Conservation (phyloP, 2,888 invertebrate genomes). For the Ellobium chinense region DNA sequence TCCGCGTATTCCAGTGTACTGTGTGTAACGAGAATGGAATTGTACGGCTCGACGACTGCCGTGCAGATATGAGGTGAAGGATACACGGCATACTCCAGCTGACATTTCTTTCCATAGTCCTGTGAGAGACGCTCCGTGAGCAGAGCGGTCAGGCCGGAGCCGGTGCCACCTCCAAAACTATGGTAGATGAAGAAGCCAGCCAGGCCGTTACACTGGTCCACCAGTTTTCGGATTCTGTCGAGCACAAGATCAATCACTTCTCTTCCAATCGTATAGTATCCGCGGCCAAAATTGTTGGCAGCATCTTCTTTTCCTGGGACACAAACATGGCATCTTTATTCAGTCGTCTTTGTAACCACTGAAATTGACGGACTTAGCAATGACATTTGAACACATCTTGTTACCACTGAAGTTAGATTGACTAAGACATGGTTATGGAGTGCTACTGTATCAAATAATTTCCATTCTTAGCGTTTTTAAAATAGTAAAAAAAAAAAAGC, state of each 20-base stretch:
- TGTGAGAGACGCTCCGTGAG: slow-evolving; percentile 44
- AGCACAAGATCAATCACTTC: slow-evolving; percentile 40
- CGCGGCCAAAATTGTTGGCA: slow-evolving; percentile 44
- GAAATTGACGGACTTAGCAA: no score
- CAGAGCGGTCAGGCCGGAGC: slow-evolving; percentile 43
- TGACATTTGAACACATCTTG: no score
- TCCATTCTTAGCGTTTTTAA: no score
- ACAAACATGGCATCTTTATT: no score
- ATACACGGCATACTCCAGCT: slow-evolving; percentile 38
- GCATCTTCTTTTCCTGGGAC: slow-evolving; percentile 45
- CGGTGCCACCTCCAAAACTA: slow-evolving; percentile 47
- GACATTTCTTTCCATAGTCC: slow-evolving; percentile 43
- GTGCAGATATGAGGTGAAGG: slow-evolving; percentile 43
- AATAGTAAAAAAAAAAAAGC: no score
- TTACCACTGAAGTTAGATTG: no score
- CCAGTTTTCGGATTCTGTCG: slow-evolving; percentile 39
- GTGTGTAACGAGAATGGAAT: slow-evolving; percentile 96
- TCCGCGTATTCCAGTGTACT: slow-evolving; percentile 95
- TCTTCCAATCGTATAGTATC: slow-evolving; percentile 46
- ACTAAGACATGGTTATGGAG: no score
- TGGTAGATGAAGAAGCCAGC: slow-evolving; percentile 44
- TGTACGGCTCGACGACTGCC: slow-evolving; percentile 96
- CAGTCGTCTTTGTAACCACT: no score
- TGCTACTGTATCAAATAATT: no score
- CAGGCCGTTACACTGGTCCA: slow-evolving; percentile 37